These are phyloP conservation scores for Streblospio benedicti DNA, from an alignment of 1,140 invertebrate genomes.

Conservation along the genomic window DNA sequence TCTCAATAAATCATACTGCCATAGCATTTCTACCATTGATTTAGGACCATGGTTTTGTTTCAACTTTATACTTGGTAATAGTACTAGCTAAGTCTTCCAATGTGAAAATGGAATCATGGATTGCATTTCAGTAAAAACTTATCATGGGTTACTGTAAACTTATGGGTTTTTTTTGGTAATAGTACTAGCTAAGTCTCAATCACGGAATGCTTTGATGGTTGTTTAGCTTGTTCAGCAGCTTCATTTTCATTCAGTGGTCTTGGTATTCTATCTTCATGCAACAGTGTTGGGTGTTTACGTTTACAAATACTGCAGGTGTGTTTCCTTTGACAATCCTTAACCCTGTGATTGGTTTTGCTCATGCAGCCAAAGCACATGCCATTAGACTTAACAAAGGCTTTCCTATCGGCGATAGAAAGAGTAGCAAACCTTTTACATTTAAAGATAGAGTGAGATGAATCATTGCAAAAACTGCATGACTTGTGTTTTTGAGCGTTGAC, in stretches of 20 bases:
- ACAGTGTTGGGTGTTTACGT: constrained; percentile 1
- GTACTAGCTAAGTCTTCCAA: background rate
- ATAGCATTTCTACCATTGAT: background rate
- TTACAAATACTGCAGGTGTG: background rate
- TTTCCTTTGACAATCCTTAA: background rate
- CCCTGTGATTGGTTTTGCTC: background rate
- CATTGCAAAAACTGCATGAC: too few species aligned
- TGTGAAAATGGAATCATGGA: constrained; percentile 2
- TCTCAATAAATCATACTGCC: background rate
- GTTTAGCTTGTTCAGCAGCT: too few species aligned
- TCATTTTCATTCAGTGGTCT: too few species aligned
- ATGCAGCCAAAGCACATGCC: constrained; percentile 9
- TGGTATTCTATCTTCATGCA: too few species aligned
- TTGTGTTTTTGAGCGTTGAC: too few species aligned
- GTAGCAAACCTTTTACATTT: background rate
- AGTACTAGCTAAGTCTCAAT: too few species aligned
- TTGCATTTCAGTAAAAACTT: too few species aligned
- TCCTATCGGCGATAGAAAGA: background rate
- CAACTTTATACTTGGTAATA: background rate
- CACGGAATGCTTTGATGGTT: too few species aligned
- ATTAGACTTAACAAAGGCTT: constrained; percentile 4
- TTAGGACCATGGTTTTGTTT: background rate
- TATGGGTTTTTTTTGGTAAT: too few species aligned
- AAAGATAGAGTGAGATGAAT: too few species aligned
- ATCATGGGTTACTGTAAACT: too few species aligned